These are phyloP conservation scores for Molorchus minor DNA, from an alignment of 2,888 invertebrate genomes.

Conservation along the genomic window DNA sequence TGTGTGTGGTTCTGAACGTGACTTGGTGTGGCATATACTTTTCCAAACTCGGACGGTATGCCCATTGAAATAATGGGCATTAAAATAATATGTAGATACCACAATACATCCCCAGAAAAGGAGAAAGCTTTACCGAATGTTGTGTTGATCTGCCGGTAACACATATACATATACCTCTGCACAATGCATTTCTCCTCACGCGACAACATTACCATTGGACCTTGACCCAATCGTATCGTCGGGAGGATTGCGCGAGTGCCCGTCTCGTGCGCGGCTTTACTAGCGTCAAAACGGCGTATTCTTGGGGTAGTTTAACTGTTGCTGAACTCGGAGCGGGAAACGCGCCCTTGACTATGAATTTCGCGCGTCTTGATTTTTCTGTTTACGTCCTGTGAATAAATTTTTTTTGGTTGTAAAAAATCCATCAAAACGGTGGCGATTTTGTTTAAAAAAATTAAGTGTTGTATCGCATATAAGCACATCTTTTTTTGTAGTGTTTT, in stretches of 20 bases:
- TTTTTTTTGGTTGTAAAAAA: not conserved
- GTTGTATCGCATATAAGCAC: too few species aligned
- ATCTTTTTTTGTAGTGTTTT: too few species aligned
- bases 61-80: conserved; percentile 1
- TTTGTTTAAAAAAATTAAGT: too few species aligned
- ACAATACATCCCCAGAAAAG: not conserved
- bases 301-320: conserved; percentile 56
- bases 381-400: not conserved
- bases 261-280: conserved; percentile 59
- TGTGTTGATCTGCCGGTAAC: conserved; percentile 5
- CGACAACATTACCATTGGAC: conserved; percentile 57
- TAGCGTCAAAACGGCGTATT: conserved; percentile 48
- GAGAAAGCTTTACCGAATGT: not conserved
- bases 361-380: conserved; percentile 7
- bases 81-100: conserved; percentile 1
- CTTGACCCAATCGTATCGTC: conserved; percentile 59
- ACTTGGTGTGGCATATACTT: too few species aligned
- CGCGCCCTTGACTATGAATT: conserved; percentile 9
- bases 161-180: conserved; percentile 45
- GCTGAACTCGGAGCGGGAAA: conserved; percentile 43
- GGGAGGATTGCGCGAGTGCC: conserved; percentile 62
- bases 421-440: not conserved
- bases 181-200: conserved; percentile 56
- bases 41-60: too few species aligned
- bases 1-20: not conserved